Conservation (phyloP, 2,797 vertebrate species). For the Sebastes glaucus region DNA sequence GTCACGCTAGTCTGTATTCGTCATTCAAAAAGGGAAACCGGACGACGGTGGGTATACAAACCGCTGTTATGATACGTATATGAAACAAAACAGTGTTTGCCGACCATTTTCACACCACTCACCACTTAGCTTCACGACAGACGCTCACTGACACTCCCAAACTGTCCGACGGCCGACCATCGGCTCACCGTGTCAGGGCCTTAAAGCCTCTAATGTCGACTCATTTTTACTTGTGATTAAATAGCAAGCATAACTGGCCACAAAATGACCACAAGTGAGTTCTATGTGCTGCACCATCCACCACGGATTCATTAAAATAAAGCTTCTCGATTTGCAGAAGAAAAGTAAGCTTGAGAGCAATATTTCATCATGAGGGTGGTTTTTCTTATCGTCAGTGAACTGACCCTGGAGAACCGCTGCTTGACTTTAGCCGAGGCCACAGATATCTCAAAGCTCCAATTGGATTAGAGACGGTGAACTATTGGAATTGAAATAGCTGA, state of each 20-base stretch:
- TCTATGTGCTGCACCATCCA: neutral
- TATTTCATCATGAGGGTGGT: constrained; percentile 18
- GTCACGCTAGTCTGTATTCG: no score
- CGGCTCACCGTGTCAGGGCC: accelerated
- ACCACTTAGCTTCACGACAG: no score
- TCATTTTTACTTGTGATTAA: neutral
- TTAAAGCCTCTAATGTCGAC: neutral
- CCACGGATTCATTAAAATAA: neutral
- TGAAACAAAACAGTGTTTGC: no score
- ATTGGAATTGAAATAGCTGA: constrained; percentile 54
- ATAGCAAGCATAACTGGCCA: neutral
- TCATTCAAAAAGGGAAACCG: no score
- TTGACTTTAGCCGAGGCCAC: constrained; percentile 38
- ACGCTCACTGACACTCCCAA: no score
- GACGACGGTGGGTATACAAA: no score
- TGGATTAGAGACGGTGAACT: constrained; percentile 65
- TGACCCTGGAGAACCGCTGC: constrained; percentile 32
- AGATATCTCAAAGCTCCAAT: constrained; percentile 58
- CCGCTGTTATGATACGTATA: no score
- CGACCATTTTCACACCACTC: no score
- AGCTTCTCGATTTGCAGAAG: neutral
- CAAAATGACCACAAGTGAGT: neutral
- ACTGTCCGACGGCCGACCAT: no score
- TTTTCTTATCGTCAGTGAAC: constrained; percentile 29
- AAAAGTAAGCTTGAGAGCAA: constrained; percentile 10